Conservation (phyloP, 2,888 invertebrate species). For the Andrena bucephala region DNA sequence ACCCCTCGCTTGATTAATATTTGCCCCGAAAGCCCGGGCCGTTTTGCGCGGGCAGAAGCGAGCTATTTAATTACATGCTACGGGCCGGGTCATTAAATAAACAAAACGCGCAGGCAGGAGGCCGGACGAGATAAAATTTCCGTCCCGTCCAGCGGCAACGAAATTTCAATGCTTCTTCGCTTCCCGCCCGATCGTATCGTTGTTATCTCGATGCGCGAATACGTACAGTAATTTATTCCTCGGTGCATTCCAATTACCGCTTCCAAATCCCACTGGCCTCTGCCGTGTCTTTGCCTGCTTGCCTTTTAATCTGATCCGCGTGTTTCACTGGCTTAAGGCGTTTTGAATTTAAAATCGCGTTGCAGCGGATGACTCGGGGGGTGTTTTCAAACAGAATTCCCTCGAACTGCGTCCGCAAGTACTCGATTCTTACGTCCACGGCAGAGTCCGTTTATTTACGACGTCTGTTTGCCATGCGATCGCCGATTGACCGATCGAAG, state of each 20-base stretch:
- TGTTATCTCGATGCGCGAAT: conserved; percentile 21
- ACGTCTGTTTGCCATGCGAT: conserved; percentile 33
- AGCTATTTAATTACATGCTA: conserved; percentile 55
- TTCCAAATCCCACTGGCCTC: conserved; percentile 7
- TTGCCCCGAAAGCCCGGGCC: conserved; percentile 38
- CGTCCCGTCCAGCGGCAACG: conserved; percentile 19
- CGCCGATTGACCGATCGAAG: conserved; percentile 39
- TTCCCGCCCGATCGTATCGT: conserved; percentile 12
- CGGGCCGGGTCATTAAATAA: conserved; percentile 49
- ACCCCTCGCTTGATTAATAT: conserved; percentile 49
- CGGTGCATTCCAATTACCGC: conserved; percentile 3
- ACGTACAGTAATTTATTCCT: neutral
- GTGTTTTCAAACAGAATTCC: too few relatives aligned
- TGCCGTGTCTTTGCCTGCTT: neutral
- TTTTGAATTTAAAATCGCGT: too few relatives aligned
- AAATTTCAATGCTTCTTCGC: conserved; percentile 45
- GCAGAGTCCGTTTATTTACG: conserved; percentile 18
- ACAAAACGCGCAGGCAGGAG: conserved; percentile 38
- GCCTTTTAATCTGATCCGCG: neutral
- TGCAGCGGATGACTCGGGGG: too few relatives aligned
- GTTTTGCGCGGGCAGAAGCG: conserved; percentile 40
- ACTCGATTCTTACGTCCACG: too few relatives aligned
- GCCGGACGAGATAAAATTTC: conserved; percentile 46
- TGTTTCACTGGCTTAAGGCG: too few relatives aligned
- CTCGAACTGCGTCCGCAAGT: too few relatives aligned